A percentile compares a stretch with the other conserved stretches of the same genome.
phyloP scores from a whole-genome alignment of 2,113 vertebrate species.

The human (Homo sapiens) region GRCh38 chr13:39280001-39280500 shows the following conservation, averaged over 20 bases:
- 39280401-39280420: neutral
- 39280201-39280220: neutral
- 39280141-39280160: too few relatives aligned
- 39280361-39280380: neutral
- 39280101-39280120: too few relatives aligned
- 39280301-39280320: neutral
- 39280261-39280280: neutral
- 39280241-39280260: neutral
- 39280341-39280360: neutral
- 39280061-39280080: too few relatives aligned
- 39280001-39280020: too few relatives aligned
- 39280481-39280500: neutral
- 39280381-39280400: neutral
- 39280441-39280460: neutral
- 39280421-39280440: neutral
- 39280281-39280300: neutral
- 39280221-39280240: neutral
- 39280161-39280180: too few relatives aligned
- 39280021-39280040: too few relatives aligned
- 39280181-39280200: too few relatives aligned
- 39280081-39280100: too few relatives aligned
- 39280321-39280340: neutral
- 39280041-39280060: too few relatives aligned
- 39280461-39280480: neutral
- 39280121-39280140: too few relatives aligned